Conservation (phyloP, 2,888 invertebrate species). For the Lamellibrachia columna region DNA sequence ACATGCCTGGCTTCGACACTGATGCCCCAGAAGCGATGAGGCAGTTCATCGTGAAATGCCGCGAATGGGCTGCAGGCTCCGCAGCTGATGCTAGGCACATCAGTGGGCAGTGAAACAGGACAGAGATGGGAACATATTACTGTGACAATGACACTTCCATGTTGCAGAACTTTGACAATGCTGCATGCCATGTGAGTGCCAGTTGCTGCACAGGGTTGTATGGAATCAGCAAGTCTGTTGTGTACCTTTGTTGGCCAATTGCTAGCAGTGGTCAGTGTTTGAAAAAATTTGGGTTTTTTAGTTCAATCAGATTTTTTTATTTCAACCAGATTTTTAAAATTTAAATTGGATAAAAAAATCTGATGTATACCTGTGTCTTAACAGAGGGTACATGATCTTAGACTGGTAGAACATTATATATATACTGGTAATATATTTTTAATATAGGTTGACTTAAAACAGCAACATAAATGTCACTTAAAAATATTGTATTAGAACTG, state of each 20-base stretch:
- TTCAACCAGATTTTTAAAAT: too few relatives aligned
- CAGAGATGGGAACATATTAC: background rate
- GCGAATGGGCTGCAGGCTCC: background rate
- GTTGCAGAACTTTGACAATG: background rate
- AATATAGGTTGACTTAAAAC: too few relatives aligned
- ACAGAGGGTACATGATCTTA: too few relatives aligned
- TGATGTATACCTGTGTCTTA: too few relatives aligned
- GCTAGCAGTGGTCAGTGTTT: too few relatives aligned
- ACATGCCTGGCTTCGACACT: conserved; percentile 65
- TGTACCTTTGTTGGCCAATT: background rate
- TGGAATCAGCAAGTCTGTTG: background rate
- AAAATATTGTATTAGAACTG: too few relatives aligned
- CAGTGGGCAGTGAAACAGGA: background rate
- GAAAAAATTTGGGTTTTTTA: too few relatives aligned
- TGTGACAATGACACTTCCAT: background rate
- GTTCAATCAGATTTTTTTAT: too few relatives aligned
- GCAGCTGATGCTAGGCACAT: background rate
- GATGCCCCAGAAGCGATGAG: conserved; percentile 62
- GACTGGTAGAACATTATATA: too few relatives aligned
- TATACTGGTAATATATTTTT: too few relatives aligned
- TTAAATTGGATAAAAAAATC: too few relatives aligned
- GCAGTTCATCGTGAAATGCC: background rate
- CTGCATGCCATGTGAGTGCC: background rate
- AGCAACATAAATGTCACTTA: too few relatives aligned
- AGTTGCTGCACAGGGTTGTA: background rate